These are phyloP conservation scores for Delichon dasypus DNA, from an alignment of 2,797 vertebrate species.

Conservation along the genomic window DNA sequence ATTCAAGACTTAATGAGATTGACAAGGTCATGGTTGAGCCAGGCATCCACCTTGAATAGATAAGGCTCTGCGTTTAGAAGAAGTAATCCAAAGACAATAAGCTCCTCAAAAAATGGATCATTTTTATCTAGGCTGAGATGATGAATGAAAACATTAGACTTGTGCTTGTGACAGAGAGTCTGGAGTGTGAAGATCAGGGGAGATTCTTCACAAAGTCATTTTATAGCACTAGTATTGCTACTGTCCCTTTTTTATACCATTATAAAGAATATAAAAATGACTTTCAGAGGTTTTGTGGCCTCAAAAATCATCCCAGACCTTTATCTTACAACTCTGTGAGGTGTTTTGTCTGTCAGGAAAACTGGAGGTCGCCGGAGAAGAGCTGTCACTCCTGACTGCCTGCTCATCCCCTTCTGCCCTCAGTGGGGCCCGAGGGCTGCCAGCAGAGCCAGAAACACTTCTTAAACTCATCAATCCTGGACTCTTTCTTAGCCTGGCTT, in stretches of 20 bases:
- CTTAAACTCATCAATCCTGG: neutral
- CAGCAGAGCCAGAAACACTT: neutral
- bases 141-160: slow-evolving; percentile 65
- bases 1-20: slow-evolving; percentile 53
- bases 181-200: slow-evolving; percentile 55
- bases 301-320: slow-evolving; percentile 33
- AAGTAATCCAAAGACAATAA: slow-evolving; percentile 50
- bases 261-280: slow-evolving; percentile 54
- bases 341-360: slow-evolving; percentile 31
- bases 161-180: slow-evolving; percentile 50
- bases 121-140: slow-evolving; percentile 47
- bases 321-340: slow-evolving; percentile 1
- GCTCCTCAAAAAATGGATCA: slow-evolving; percentile 34
- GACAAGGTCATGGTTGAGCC: slow-evolving; percentile 50
- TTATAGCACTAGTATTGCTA: slow-evolving; percentile 5
- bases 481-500: neutral
- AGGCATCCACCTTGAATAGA: slow-evolving; percentile 29
- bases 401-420: neutral
- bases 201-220: slow-evolving; percentile 58
- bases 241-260: slow-evolving; percentile 22
- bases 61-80: slow-evolving; percentile 47
- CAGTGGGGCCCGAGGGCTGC: neutral
- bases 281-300: slow-evolving; percentile 44
- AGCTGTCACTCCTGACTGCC: neutral
- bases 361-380: neutral